Conservation (phyloP, 1,140 invertebrate genomes). For the Drosophila parabipectinata region DNA sequence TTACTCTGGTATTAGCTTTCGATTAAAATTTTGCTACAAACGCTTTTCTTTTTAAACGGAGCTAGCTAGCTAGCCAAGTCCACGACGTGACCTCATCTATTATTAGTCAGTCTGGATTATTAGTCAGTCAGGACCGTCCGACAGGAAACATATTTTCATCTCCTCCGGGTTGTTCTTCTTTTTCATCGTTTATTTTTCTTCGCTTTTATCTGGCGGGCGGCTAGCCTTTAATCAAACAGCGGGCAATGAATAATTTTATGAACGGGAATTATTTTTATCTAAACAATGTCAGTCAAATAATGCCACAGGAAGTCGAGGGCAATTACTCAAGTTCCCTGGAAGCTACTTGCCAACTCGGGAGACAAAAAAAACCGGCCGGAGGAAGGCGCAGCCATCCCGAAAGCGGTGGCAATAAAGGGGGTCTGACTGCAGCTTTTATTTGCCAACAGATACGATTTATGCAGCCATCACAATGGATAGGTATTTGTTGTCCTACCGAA, state of each 20-base stretch:
- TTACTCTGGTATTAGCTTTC: slow-evolving; percentile 37
- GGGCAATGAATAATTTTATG: slow-evolving; percentile 50
- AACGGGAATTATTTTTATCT: slow-evolving; percentile 47
- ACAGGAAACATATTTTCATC: slow-evolving; percentile 7
- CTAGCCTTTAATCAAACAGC: slow-evolving; percentile 55
- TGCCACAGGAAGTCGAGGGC: slow-evolving; percentile 10
- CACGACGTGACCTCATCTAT: slow-evolving; percentile 31
- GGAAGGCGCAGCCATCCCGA: slow-evolving; percentile 1
- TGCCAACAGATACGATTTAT: slow-evolving; percentile 42
- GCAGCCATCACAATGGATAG: slow-evolving; percentile 34
- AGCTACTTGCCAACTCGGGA: slow-evolving; percentile 45
- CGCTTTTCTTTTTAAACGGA: not conserved
- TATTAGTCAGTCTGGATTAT: slow-evolving; percentile 20
- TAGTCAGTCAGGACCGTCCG: not conserved
- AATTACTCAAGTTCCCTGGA: slow-evolving; percentile 68
- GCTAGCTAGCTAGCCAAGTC: not conserved
- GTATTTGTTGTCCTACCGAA: slow-evolving; percentile 10
- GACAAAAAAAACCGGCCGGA: not conserved
- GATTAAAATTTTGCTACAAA: slow-evolving; percentile 32
- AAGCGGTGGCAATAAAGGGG: not conserved
- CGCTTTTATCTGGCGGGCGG: not conserved
- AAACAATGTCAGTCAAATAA: slow-evolving; percentile 24
- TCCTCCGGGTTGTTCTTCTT: not conserved
- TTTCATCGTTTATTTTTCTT: not conserved
- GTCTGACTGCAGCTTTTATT: slow-evolving; percentile 51